A percentile compares a stretch with the other conserved stretches of the same genome.
These are phyloP conservation scores for Hecatera dysodea DNA, from an alignment of 2,888 invertebrate species.

Conservation along the genomic window DNA sequence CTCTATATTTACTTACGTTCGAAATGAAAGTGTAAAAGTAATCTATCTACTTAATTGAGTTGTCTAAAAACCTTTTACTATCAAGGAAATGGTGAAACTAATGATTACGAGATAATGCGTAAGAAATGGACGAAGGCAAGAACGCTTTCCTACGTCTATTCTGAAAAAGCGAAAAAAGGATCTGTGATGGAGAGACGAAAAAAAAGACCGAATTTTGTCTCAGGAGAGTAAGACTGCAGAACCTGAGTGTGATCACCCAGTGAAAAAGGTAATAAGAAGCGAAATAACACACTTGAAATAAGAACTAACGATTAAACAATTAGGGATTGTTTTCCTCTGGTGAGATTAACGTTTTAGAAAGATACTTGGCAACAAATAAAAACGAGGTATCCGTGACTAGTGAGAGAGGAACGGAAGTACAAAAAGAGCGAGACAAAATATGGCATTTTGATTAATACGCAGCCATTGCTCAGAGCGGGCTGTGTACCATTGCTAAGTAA, in stretches of 20 bases:
- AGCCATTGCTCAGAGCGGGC: conserved; percentile 90
- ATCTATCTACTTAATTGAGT: conserved; percentile 80
- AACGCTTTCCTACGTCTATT: conserved; percentile 86
- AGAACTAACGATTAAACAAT: conserved; percentile 43
- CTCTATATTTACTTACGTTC: conserved; percentile 23
- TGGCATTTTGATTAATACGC: conserved; percentile 91
- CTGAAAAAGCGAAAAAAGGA: conserved; percentile 89
- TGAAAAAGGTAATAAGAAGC: conserved; percentile 71
- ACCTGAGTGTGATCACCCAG: conserved; percentile 76
- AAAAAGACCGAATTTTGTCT: conserved; percentile 89
- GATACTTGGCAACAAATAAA: conserved; percentile 77
- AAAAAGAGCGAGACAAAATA: conserved; percentile 86
- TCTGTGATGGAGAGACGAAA: conserved; percentile 88
- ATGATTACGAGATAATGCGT: conserved; percentile 89
- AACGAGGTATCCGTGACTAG: conserved; percentile 88
- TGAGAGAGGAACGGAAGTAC: conserved; percentile 79
- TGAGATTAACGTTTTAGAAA: conserved; percentile 68
- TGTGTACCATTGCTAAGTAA: conserved; percentile 91
- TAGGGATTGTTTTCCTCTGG: conserved; percentile 68
- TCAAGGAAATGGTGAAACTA: conserved; percentile 85
- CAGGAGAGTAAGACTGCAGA: conserved; percentile 90
- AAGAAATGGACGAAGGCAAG: conserved; percentile 87
- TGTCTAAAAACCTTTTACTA: conserved; percentile 82
- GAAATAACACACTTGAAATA: conserved; percentile 46
- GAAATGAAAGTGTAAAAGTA: conserved; percentile 69